These are phyloP conservation scores for Myrmecobius fasciatus DNA, from an alignment of 2,113 vertebrate species.

Conservation along the genomic window DNA sequence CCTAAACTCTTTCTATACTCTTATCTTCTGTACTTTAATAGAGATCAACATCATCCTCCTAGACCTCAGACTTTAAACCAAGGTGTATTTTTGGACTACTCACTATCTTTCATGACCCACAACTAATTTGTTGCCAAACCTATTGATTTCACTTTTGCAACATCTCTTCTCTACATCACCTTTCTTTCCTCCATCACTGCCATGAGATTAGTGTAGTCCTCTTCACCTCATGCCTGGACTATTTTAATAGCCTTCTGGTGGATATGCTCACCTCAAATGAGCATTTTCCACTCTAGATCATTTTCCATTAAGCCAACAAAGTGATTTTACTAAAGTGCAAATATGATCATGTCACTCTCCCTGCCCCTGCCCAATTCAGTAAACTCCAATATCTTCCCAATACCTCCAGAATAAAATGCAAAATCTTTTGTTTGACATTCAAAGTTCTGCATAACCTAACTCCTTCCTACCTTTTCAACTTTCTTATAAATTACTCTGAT, in stretches of 20 bases:
- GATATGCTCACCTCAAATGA: neutral
- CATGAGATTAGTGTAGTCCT: neutral
- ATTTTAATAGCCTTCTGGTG: neutral
- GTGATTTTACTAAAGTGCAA: neutral
- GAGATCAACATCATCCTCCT: neutral
- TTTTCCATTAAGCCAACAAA: neutral
- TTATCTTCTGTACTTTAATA: neutral
- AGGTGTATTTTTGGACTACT: neutral
- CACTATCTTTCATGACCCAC: neutral
- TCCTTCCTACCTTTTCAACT: neutral
- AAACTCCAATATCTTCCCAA: neutral
- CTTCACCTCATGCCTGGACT: neutral
- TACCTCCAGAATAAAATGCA: neutral
- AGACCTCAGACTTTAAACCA: neutral
- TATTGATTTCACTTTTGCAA: neutral
- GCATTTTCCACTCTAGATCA: neutral
- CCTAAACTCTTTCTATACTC: neutral
- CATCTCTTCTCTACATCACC: neutral
- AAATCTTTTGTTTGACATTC: neutral
- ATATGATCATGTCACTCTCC: neutral
- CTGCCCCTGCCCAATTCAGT: neutral
- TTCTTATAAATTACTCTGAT: neutral
- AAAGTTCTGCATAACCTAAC: neutral
- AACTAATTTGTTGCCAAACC: neutral
- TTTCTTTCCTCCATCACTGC: neutral